These are phyloP conservation scores for Pongo pygmaeus DNA, from an alignment of 2,113 vertebrate genomes.

Conservation along the genomic window DNA sequence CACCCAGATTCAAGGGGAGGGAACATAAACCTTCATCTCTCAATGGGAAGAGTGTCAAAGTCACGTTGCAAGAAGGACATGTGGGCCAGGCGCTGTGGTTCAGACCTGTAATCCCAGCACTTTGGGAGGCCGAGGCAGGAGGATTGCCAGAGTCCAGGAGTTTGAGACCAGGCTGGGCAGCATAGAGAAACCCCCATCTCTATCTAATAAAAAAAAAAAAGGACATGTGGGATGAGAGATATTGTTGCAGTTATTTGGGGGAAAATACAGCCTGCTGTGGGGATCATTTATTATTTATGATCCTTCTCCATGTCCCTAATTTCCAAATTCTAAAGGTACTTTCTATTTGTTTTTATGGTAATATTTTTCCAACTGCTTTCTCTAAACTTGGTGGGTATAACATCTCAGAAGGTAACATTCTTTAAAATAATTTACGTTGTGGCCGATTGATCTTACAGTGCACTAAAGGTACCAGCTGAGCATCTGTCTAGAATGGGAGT, in stretches of 20 bases:
- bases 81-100: background rate
- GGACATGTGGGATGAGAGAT: background rate
- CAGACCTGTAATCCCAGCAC: too few relatives aligned
- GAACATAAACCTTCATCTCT: background rate
- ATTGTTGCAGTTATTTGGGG: slow-evolving; percentile 9
- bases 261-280: background rate
- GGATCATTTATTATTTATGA: background rate
- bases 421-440: slow-evolving; percentile 40
- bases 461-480: background rate
- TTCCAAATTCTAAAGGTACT: background rate
- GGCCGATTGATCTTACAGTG: background rate
- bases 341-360: slow-evolving; percentile 19
- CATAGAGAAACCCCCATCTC: too few relatives aligned
- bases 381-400: slow-evolving; percentile 11
- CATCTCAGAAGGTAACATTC: slow-evolving; percentile 30
- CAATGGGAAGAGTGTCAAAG: background rate
- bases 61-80: background rate
- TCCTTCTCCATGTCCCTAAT: background rate
- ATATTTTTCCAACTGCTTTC: background rate
- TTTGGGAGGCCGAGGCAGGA: too few relatives aligned
- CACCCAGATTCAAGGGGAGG: slow-evolving; percentile 4
- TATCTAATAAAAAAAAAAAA: background rate
- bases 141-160: too few relatives aligned
- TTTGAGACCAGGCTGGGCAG: too few relatives aligned
- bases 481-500: background rate